A percentile compares a stretch with the other conserved stretches of the same genome.
Conservation (phyloP, 2,888 invertebrate genomes). For the Scrobipalpa costella region DNA sequence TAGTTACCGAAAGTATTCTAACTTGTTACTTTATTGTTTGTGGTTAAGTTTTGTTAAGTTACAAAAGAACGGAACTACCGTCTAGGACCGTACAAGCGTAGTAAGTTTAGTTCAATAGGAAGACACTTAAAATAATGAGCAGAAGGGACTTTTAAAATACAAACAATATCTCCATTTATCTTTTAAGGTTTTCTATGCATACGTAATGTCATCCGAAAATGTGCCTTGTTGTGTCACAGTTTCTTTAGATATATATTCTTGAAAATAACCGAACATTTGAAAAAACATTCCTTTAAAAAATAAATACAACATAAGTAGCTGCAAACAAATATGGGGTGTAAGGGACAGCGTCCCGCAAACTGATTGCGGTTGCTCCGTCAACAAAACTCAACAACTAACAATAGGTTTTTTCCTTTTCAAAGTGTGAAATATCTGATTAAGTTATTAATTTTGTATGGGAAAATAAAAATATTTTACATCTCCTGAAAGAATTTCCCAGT, state of each 20-base stretch:
- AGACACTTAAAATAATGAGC: not conserved
- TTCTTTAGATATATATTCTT: not conserved
- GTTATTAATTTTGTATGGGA: no score
- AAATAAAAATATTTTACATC: no score
- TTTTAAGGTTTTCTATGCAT: not conserved
- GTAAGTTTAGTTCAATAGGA: not conserved
- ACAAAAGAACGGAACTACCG: not conserved
- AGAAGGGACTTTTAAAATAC: not conserved
- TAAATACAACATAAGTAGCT: no score
- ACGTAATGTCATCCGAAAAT: not conserved
- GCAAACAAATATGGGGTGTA: no score
- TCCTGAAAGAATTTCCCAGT: no score
- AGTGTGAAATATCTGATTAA: no score
- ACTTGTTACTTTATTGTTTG: slow-evolving; percentile 8
- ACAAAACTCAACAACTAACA: no score
- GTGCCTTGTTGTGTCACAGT: not conserved
- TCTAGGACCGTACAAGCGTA: not conserved
- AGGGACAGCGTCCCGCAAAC: no score
- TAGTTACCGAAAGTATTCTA: not conserved
- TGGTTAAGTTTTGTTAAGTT: not conserved
- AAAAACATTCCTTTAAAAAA: no score
- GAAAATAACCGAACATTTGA: no score
- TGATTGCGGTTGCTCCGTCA: no score
- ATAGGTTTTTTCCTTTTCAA: no score
- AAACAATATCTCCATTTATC: not conserved